Percentiles rank a stretch among this genome's conserved stretches.
Conservation (phyloP, 1,140 invertebrate species). For the Bombus cullumanus region DNA sequence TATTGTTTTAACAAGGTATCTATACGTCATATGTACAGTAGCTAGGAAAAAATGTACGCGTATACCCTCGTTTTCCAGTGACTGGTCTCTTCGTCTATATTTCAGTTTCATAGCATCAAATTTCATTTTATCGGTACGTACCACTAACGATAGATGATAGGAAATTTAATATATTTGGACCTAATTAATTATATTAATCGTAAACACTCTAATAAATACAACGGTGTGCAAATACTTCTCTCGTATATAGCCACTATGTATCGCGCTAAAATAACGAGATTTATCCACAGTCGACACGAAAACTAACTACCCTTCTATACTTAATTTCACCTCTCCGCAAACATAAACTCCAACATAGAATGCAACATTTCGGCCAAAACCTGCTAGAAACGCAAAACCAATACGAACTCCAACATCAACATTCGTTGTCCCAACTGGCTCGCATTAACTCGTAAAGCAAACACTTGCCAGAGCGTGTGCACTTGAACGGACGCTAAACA, state of each 20-base stretch:
- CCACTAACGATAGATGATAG: background rate
- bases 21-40: no score
- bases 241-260: background rate
- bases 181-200: background rate
- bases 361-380: background rate
- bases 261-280: background rate
- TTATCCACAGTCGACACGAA: background rate
- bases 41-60: background rate
- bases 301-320: background rate
- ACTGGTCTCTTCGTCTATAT: background rate
- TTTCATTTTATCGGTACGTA: no score
- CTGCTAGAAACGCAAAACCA: no score
- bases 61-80: background rate
- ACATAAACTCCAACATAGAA: background rate
- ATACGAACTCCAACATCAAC: no score
- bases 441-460: background rate
- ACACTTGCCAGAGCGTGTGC: background rate
- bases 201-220: background rate
- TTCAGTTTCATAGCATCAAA: background rate
- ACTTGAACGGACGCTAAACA: background rate
- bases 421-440: background rate
- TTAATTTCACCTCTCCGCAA: background rate
- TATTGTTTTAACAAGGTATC: no score
- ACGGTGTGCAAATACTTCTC: background rate
- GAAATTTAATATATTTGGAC: background rate